Evolutionary conservation across 2,888 invertebrate species (phyloP).

Genomic region (Pollenia labialis): DNA sequence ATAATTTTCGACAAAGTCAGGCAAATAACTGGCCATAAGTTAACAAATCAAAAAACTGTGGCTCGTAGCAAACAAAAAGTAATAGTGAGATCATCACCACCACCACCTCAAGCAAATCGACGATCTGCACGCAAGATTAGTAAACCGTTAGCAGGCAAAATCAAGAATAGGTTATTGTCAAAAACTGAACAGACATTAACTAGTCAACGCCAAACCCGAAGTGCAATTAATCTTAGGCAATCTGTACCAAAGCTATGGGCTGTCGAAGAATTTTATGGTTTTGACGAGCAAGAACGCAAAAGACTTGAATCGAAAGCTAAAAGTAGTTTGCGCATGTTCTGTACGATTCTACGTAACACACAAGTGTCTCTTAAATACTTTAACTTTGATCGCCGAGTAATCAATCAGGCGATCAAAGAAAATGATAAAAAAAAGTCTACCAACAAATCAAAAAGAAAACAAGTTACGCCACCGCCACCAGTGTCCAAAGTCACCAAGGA

Average conservation of each 20-base stretch:
- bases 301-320: slow-evolving; percentile 69
- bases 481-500: slow-evolving; percentile 24
- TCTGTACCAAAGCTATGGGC: neutral
- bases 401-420: slow-evolving; percentile 66
- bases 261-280: slow-evolving; percentile 68
- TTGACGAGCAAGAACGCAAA: slow-evolving; percentile 67
- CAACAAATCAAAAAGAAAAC: slow-evolving; percentile 6
- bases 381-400: slow-evolving; percentile 79
- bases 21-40: neutral
- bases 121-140: slow-evolving; percentile 35
- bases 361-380: slow-evolving; percentile 79
- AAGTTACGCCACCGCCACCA: slow-evolving; percentile 45
- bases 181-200: slow-evolving; percentile 31
- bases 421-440: slow-evolving; percentile 33
- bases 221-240: slow-evolving; percentile 49
- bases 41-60: neutral
- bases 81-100: neutral
- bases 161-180: slow-evolving; percentile 20
- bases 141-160: slow-evolving; percentile 32
- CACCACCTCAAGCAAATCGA: slow-evolving; percentile 3
- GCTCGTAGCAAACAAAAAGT: slow-evolving; percentile 26
- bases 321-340: slow-evolving; percentile 78
- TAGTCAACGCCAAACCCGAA: slow-evolving; percentile 39
- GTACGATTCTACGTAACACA: slow-evolving; percentile 76
- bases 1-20: slow-evolving; percentile 39